Conservation (phyloP, 1,140 invertebrate species). For the Gryon sp. region DNA sequence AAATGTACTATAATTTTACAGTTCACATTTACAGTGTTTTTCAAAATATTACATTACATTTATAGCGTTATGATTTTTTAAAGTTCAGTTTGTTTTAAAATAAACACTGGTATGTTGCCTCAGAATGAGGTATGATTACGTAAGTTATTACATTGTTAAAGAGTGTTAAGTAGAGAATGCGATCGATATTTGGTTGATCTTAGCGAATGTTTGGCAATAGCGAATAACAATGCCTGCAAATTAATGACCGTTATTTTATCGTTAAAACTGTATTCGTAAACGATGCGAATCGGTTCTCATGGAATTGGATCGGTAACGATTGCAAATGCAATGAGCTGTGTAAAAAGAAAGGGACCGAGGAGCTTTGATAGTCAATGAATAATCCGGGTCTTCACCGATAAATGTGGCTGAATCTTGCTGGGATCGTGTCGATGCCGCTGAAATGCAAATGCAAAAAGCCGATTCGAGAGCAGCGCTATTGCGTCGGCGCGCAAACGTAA, state of each 20-base stretch:
- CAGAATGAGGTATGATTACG: too few species aligned
- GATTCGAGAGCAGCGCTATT: constrained; percentile 24
- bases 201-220: too few species aligned
- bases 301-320: constrained; percentile 56
- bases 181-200: too few species aligned
- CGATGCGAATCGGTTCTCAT: constrained; percentile 59
- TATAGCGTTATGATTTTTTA: too few species aligned
- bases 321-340: constrained; percentile 56
- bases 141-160: too few species aligned
- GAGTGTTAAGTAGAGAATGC: too few species aligned
- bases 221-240: constrained; percentile 28
- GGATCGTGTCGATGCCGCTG: constrained; percentile 26
- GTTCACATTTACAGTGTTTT: too few species aligned
- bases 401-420: constrained; percentile 20
- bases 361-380: constrained; percentile 53
- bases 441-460: constrained; percentile 56
- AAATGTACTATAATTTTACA: too few species aligned
- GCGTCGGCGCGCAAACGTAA: constrained; percentile 28
- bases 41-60: too few species aligned
- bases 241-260: constrained; percentile 36
- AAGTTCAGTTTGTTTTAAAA: too few species aligned
- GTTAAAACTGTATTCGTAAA: constrained; percentile 22
- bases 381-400: constrained; percentile 33
- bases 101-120: too few species aligned
- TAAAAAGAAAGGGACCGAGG: constrained; percentile 44